Evolutionary conservation across 2,797 vertebrate genomes (phyloP), one percentile per base, ranked within the genome.

Genomic region (Argya squamiceps): DNA sequence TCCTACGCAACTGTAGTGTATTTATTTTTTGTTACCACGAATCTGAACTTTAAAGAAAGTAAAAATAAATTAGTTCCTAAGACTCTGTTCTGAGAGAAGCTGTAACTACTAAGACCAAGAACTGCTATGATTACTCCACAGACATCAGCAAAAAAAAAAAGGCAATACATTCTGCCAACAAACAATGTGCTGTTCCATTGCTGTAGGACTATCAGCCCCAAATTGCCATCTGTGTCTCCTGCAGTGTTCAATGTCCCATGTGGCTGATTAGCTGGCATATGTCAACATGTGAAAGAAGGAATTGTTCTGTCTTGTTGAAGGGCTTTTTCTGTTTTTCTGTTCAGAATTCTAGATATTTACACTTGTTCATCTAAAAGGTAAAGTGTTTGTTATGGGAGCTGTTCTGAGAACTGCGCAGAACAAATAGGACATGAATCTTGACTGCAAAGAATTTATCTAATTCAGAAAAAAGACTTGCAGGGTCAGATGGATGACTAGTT

Each of bases 211-310:
- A 47, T 47, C 85, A 90, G 65, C 62, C 88, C 89, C 91, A 84
- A 91, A 91, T 53, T 89, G 81, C 96, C 95, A 96, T 97, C 93
- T 97, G 93, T 80, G 87, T 84, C 79, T 96, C 89, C 81, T 85
- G 75, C 82, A 92, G 84, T 70, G 89, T 94, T 93, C 89, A 50
- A 46, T 91, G 82, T 94, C 93, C 60, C 84, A 85, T 88, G 84
- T 77, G 87, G 84, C 79, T 91, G 90, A 96, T 95, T 92, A 96
- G 75, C 43, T 88, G 87, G 81, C 91, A 77, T 85, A 95, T 89
- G 91, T 36, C 68, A 68, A 60, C 50, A 75, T 92, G 67, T 73
- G 84, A 92, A 88, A 91, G 88, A 81, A 96, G 59, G 79, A 89
- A 76, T 95, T 90, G 76, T 92, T 95, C 87, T 75, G 29, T 79